Conservation (phyloP, 2,113 vertebrate species). For the Etheostoma spectabile region DNA sequence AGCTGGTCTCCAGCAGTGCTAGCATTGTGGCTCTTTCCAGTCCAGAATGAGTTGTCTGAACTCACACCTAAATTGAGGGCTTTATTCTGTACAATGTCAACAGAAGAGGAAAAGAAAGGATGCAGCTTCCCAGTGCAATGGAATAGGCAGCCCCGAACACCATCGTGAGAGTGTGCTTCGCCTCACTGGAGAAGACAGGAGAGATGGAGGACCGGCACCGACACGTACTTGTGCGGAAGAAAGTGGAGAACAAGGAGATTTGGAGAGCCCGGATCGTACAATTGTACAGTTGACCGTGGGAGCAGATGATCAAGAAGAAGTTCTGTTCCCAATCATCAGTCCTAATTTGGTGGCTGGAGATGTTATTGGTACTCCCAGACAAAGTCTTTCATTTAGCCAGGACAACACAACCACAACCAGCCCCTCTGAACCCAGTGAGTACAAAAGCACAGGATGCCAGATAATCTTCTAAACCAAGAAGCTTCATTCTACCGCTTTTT, state of each 20-base stretch:
- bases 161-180: conserved; percentile 69
- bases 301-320: conserved; percentile 29
- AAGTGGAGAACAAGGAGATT: conserved; percentile 19
- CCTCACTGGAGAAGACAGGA: conserved; percentile 49
- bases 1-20: not conserved
- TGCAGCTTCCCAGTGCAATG: conserved; percentile 13
- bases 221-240: conserved; percentile 8
- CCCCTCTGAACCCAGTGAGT: conserved; percentile 79
- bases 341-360: not conserved
- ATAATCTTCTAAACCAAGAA: not conserved
- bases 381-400: not conserved
- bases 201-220: conserved; percentile 13
- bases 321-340: conserved; percentile 14
- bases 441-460: not conserved
- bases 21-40: not conserved
- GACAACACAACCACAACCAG: conserved; percentile 15
- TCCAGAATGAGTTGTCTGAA: not conserved
- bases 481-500: not conserved
- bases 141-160: conserved; percentile 47
- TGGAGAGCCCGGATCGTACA: conserved; percentile 44
- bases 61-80: not conserved
- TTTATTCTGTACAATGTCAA: conserved; percentile 14
- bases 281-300: conserved; percentile 66
- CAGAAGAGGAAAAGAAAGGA: conserved; percentile 61
- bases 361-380: not conserved